Evolutionary conservation across 2,113 vertebrate species (phyloP).

Genomic region (Eulacestoma nigropectus): DNA sequence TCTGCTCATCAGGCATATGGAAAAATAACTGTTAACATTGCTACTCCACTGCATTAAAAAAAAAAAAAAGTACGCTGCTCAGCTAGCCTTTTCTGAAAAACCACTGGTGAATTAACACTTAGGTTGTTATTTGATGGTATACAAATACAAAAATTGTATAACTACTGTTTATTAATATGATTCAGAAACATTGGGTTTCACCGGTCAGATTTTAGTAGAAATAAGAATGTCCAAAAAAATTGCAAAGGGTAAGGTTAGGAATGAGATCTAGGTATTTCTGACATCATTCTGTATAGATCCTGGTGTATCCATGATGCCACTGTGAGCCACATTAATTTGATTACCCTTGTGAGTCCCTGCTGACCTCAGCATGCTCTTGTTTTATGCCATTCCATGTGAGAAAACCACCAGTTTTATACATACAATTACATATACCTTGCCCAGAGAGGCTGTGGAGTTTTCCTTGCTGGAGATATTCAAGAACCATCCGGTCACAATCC

Average conservation of each 20-base stretch:
- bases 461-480: not conserved
- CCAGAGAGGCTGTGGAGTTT: not conserved
- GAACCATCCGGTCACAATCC: not conserved
- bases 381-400: not conserved
- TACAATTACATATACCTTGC: not conserved
- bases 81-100: not conserved
- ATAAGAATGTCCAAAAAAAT: not conserved
- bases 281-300: rapidly evolving
- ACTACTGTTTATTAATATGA: not conserved
- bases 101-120: not conserved
- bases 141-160: not conserved
- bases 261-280: not conserved
- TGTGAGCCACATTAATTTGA: not conserved
- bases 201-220: not conserved
- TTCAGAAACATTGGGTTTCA: not conserved
- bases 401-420: not conserved
- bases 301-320: not conserved
- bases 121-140: not conserved
- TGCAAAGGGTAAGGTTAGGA: not conserved
- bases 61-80: not conserved
- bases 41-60: not conserved
- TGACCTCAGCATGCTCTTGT: not conserved
- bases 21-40: not conserved
- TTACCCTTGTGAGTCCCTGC: not conserved
- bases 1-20: not conserved